Conservation (phyloP, 2,113 vertebrate species). For the Herpetotheres cachinnans region DNA sequence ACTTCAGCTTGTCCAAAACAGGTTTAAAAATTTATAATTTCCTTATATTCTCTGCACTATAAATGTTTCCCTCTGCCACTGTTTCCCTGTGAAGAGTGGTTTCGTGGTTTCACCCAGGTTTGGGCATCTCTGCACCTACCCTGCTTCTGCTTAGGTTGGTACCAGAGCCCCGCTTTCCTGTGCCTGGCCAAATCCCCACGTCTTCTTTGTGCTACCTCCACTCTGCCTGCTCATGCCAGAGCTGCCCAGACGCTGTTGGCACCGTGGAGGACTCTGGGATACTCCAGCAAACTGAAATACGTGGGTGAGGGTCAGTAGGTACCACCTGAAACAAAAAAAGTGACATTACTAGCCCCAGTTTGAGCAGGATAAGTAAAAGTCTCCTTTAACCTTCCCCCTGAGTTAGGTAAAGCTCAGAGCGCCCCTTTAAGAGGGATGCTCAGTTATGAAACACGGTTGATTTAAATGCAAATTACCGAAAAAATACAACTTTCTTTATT, state of each 20-base stretch:
- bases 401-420: not conserved
- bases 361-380: not conserved
- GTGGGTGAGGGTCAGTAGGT: not conserved
- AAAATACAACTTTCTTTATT: constrained; percentile 71
- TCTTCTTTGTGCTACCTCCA: not conserved
- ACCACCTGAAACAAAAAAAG: not conserved
- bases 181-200: accelerated
- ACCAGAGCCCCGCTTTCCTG: not conserved
- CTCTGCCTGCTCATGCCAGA: not conserved
- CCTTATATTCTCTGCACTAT: not conserved
- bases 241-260: accelerated
- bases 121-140: not conserved
- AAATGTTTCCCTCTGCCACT: not conserved
- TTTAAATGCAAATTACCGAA: constrained; percentile 74
- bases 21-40: not conserved
- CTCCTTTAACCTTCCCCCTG: not conserved
- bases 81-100: not conserved
- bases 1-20: not conserved
- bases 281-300: not conserved
- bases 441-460: constrained; percentile 26
- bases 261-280: accelerated
- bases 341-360: not conserved
- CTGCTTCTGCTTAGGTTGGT: not conserved
- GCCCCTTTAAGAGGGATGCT: not conserved
- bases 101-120: not conserved